phyloP scores from a whole-genome alignment of 2,797 vertebrate species.

The Pipistrellus kuhlii region DNA sequence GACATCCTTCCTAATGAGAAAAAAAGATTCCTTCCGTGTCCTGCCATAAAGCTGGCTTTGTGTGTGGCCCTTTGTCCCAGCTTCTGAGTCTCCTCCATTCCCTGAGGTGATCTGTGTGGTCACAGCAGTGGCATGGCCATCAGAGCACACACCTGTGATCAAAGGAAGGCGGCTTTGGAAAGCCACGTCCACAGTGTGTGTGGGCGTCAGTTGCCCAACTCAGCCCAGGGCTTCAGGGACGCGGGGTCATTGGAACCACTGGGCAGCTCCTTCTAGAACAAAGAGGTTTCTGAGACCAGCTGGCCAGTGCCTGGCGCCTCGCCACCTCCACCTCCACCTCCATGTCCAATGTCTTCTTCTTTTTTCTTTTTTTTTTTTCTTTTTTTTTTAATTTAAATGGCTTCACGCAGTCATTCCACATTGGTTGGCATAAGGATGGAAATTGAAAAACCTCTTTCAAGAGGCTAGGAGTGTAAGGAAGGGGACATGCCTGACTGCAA shows the following conservation, averaged over 20 bases:
- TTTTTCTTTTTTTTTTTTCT: background rate
- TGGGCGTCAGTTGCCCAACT: constrained; percentile 46
- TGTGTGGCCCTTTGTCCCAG: constrained; percentile 74
- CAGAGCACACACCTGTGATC: constrained; percentile 80
- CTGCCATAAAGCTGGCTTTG: constrained; percentile 62
- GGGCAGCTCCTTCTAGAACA: constrained; percentile 67
- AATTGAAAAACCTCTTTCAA: background rate
- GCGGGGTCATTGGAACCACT: background rate
- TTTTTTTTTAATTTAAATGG: constrained; percentile 60
- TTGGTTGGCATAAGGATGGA: background rate
- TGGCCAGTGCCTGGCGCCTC: constrained; percentile 11
- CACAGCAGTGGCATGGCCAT: constrained; percentile 78
- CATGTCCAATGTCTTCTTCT: background rate
- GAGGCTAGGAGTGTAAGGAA: background rate
- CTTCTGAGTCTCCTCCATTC: constrained; percentile 77
- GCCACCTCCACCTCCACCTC: background rate
- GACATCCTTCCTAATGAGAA: background rate
- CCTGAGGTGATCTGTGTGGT: constrained; percentile 77
- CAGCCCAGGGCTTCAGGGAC: background rate
- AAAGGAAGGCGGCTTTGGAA: constrained; percentile 74
- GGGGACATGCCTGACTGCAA: background rate
- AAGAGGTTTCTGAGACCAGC: constrained; percentile 71
- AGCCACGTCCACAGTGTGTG: constrained; percentile 46
- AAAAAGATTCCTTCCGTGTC: background rate
- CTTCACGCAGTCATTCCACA: constrained; percentile 30